Conservation (phyloP, 2,888 invertebrate species). For the Heliothis peltigera region DNA sequence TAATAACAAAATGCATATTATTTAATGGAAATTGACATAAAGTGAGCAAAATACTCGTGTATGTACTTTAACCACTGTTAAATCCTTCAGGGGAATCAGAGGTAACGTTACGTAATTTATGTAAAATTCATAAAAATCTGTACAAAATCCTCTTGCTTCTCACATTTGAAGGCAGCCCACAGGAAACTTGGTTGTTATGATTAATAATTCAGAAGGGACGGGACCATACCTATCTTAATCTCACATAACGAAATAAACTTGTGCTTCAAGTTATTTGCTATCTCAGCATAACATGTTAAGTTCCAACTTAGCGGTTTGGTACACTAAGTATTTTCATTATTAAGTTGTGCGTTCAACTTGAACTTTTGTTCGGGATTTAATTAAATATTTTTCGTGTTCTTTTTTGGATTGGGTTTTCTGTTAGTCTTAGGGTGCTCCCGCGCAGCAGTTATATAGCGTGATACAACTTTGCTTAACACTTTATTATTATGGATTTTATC, state of each 20-base stretch:
- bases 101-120: neutral
- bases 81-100: neutral
- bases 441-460: too few species aligned
- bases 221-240: slow-evolving; percentile 46
- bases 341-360: slow-evolving; percentile 40
- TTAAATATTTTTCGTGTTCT: slow-evolving; percentile 40
- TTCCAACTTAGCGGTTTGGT: slow-evolving; percentile 34
- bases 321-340: slow-evolving; percentile 60
- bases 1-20: too few species aligned
- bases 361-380: slow-evolving; percentile 38
- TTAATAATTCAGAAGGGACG: slow-evolving; percentile 71
- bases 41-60: too few species aligned
- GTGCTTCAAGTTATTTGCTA: slow-evolving; percentile 55
- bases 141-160: slow-evolving; percentile 31
- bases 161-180: slow-evolving; percentile 28
- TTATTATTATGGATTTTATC: too few species aligned
- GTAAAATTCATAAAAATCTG: neutral
- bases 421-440: neutral
- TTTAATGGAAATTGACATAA: neutral
- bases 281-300: slow-evolving; percentile 41
- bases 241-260: slow-evolving; percentile 59
- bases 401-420: slow-evolving; percentile 14
- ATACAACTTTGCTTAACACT: too few species aligned
- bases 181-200: slow-evolving; percentile 70
- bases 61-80: too few species aligned